Percentiles rank a stretch among this genome's conserved stretches.
phyloP scores from a whole-genome alignment of 2,888 invertebrate species.

The Tillus elongatus region DNA sequence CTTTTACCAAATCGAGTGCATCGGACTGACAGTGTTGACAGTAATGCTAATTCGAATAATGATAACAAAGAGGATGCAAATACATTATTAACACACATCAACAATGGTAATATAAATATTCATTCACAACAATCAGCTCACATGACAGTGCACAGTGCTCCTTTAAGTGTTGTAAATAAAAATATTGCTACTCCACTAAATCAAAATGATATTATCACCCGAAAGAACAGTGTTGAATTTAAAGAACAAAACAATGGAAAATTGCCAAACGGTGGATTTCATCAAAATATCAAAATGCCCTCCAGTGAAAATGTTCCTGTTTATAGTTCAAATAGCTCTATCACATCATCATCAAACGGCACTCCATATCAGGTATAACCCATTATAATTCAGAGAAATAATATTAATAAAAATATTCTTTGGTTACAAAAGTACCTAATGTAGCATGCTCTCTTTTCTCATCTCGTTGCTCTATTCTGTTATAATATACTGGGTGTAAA shows the following conservation, averaged over 20 bases:
- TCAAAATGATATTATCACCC: constrained; percentile 42
- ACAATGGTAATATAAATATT: constrained; percentile 40
- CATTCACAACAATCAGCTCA: constrained; percentile 41
- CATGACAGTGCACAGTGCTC: constrained; percentile 49
- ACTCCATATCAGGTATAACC: constrained; percentile 19
- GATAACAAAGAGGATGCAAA: constrained; percentile 5
- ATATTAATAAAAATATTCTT: constrained; percentile 1
- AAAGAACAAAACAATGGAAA: constrained; percentile 20
- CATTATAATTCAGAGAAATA: constrained; percentile 1
- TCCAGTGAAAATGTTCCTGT: neutral
- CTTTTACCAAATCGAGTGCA: constrained; percentile 25
- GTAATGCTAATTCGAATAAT: neutral
- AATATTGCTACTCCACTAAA: constrained; percentile 56
- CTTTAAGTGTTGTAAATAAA: constrained; percentile 51
- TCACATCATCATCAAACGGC: constrained; percentile 36
- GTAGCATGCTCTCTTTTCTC: too few species aligned
- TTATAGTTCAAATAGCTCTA: constrained; percentile 1
- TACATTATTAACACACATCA: constrained; percentile 13
- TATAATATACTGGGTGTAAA: too few species aligned
- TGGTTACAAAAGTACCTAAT: too few species aligned
- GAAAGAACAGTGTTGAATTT: constrained; percentile 27
- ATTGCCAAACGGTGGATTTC: neutral
- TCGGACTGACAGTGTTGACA: constrained; percentile 3
- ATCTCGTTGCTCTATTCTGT: too few species aligned
- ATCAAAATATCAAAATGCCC: neutral